phyloP scores from a whole-genome alignment of 2,797 vertebrate genomes.

The Alosa sapidissima region DNA sequence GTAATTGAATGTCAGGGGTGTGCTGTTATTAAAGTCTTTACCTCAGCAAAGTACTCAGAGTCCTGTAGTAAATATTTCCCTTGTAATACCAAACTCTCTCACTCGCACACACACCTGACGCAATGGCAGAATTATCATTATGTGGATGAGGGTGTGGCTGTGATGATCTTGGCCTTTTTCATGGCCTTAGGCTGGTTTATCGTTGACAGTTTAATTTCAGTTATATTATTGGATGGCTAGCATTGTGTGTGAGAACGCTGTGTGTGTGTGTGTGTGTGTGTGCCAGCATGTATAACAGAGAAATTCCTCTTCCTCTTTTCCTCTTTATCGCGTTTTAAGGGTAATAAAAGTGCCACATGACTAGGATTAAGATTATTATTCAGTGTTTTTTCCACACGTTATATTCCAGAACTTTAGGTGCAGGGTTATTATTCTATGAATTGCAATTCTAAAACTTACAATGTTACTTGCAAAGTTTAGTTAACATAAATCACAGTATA shows the following conservation, averaged over 20 bases:
- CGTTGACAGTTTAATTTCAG: neutral
- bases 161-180: neutral
- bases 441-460: no score
- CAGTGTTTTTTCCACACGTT: neutral
- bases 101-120: neutral
- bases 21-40: conserved; percentile 8
- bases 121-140: conserved; percentile 10
- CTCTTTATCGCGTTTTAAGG: neutral
- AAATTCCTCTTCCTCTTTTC: no score
- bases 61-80: neutral
- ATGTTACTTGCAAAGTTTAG: no score
- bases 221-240: neutral
- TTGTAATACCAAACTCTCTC: neutral
- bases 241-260: neutral
- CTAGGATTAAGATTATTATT: neutral
- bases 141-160: neutral
- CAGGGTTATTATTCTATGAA: no score
- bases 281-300: neutral
- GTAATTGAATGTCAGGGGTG: neutral
- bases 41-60: conserved; percentile 11
- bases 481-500: no score
- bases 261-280: conserved; percentile 25
- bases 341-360: neutral
- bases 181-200: neutral
- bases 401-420: no score